Evolutionary conservation across 2,113 vertebrate species (phyloP).

Genomic region (Choloepus hoffmanni): DNA sequence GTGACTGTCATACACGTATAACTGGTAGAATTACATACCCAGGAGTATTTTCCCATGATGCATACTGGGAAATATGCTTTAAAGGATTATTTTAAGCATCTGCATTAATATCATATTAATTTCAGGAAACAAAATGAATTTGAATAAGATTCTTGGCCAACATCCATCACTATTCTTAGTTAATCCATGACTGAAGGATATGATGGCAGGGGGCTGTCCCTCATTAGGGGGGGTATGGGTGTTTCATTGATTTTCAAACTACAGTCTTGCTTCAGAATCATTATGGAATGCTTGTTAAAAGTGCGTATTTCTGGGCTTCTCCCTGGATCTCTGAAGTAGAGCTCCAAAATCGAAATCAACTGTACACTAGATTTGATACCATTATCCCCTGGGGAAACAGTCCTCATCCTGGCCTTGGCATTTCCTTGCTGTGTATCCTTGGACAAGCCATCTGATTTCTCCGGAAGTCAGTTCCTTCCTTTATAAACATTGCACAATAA

Average conservation of each 20-base stretch:
- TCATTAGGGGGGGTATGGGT: fast-evolving
- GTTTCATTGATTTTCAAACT: not conserved
- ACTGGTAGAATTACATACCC: constrained; percentile 34
- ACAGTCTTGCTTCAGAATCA: not conserved
- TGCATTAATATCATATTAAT: not conserved
- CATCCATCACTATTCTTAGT: not conserved
- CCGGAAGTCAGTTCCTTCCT: not conserved
- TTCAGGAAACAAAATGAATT: constrained; percentile 1
- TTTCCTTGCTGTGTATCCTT: not conserved
- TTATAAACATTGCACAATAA: not conserved
- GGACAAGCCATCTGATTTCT: not conserved
- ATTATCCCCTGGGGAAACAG: not conserved
- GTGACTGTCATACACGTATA: constrained; percentile 61
- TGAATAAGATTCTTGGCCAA: constrained; percentile 20
- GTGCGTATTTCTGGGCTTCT: not conserved
- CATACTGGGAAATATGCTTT: constrained; percentile 5
- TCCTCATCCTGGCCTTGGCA: not conserved
- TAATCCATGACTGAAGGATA: not conserved
- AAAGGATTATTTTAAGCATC: constrained; percentile 59
- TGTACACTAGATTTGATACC: too few species aligned
- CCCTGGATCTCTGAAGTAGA: not conserved
- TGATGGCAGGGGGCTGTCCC: not conserved
- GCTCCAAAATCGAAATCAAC: not conserved
- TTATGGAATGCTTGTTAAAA: not conserved
- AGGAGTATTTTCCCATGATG: not conserved